phyloP scores from a whole-genome alignment of 2,113 vertebrate species.

The Chauna torquata region DNA sequence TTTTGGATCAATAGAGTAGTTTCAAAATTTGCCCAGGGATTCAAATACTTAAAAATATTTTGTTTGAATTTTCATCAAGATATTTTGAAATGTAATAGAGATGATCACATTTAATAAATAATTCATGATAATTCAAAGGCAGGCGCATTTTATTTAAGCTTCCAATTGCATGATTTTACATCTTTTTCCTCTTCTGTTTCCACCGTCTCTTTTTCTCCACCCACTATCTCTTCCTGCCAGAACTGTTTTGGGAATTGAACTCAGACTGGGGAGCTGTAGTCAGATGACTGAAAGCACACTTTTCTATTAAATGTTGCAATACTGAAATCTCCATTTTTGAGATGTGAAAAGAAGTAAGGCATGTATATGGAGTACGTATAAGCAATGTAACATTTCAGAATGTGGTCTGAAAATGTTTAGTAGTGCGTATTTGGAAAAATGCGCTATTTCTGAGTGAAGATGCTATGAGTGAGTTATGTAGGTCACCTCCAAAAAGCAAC shows the following conservation, averaged over 20 bases:
- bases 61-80: slow-evolving; percentile 9
- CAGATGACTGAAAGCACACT: neutral
- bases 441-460: neutral
- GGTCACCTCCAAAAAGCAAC: neutral
- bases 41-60: neutral
- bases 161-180: neutral
- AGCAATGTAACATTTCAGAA: neutral
- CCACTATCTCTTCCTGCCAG: neutral
- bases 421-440: neutral
- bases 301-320: neutral
- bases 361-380: neutral
- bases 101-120: slow-evolving; percentile 24
- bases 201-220: fast-evolving
- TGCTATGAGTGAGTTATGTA: neutral
- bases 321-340: neutral
- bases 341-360: neutral
- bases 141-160: neutral
- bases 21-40: neutral
- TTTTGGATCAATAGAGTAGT: neutral
- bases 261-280: neutral
- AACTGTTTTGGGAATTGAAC: neutral
- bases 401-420: neutral
- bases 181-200: neutral
- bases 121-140: neutral
- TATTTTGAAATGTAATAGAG: neutral